A percentile compares a stretch with the other conserved stretches of the same genome.
phyloP scores from a whole-genome alignment of 1,140 invertebrate genomes.

The Gyrodactylus salaris region DNA sequence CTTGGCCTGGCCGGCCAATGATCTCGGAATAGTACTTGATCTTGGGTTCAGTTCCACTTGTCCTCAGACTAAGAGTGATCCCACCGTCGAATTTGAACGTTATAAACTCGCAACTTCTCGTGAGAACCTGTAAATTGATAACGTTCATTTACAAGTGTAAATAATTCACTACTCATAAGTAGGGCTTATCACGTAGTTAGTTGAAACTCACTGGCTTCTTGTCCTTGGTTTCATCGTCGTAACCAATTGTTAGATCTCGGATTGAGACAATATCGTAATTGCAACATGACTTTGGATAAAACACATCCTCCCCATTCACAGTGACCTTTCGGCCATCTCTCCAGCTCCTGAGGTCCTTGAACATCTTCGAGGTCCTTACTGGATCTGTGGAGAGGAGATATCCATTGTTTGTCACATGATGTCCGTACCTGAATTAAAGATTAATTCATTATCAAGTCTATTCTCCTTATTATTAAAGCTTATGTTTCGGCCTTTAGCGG shows the following conservation, averaged over 20 bases:
- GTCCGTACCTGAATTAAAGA: conserved; percentile 30
- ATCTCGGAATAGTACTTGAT: conserved; percentile 71
- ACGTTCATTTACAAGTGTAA: no score
- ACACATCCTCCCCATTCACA: neutral
- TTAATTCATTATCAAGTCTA: neutral
- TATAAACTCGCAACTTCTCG: neutral
- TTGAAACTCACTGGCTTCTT: conserved; percentile 22
- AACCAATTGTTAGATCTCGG: conserved; percentile 55
- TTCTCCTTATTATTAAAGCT: neutral
- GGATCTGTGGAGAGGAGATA: conserved; percentile 54
- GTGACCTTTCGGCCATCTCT: conserved; percentile 12
- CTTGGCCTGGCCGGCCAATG: neutral
- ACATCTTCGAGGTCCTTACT: conserved; percentile 35
- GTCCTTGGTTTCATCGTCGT: conserved; percentile 29
- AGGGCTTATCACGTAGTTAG: conserved; percentile 25
- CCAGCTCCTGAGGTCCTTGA: conserved; percentile 42
- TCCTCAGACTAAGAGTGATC: conserved; percentile 42
- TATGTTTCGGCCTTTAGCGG: neutral
- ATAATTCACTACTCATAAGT: no score
- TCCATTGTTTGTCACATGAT: conserved; percentile 45
- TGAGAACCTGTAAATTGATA: neutral
- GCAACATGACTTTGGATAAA: conserved; percentile 23
- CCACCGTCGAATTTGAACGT: conserved; percentile 5
- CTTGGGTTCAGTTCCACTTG: conserved; percentile 93
- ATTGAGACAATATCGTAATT: conserved; percentile 35